Base-by-base conservation (phyloP, 2,797 vertebrate genomes). In the Tamandua tetradactyla region DNA sequence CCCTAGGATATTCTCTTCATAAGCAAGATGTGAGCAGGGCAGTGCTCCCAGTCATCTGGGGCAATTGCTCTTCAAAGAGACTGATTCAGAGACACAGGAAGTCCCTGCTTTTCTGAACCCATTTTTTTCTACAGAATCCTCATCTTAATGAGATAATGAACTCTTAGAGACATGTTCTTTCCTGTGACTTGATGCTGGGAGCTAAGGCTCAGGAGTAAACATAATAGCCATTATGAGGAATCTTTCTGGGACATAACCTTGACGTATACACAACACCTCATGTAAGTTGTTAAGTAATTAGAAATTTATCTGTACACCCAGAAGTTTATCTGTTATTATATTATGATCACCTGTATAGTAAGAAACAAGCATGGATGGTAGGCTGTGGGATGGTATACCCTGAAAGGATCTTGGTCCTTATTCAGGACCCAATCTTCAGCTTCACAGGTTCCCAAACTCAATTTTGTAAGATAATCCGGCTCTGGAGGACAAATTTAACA, bases 91-190 rank as follows among this genome's bases (percentile, higher is more conserved):
- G 40, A 61, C 47, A 82, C 27, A 57, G 13, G 47, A 91, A 88
- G 23, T 74, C 27, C n/a, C 37, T 80, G 10, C 22, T 83, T 81
- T 97, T 84, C 37, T 85, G 30, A 22, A 94, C 68, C 49, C 18
- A 59, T 68, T 94, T 94, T 91, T 78, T n/a, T n/a, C 69, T 84
- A 75, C 11, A 83, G 59, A 92, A 57, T 85, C 30, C 62, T 90
- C 61, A 66, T 86, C 25, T 78, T 91, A 74, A 40, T 66, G n/a
- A 93, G 14, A 88, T 81, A 92, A 87, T 52, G 10, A 80, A 72
- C 49, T 40, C 61, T 71, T 87, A 79, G 59, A 93, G 35, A 62
- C 32, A 68, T 68, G 25, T 91, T 37, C 27, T 86, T 94, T 55
- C 22, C 20, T 93, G 15, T 92, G 75, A 72, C 44, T 87, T 89